A percentile compares a stretch with the other conserved stretches of the same genome.
phyloP scores from a whole-genome alignment of 2,797 vertebrate genomes.

The Centropyge bicolor region DNA sequence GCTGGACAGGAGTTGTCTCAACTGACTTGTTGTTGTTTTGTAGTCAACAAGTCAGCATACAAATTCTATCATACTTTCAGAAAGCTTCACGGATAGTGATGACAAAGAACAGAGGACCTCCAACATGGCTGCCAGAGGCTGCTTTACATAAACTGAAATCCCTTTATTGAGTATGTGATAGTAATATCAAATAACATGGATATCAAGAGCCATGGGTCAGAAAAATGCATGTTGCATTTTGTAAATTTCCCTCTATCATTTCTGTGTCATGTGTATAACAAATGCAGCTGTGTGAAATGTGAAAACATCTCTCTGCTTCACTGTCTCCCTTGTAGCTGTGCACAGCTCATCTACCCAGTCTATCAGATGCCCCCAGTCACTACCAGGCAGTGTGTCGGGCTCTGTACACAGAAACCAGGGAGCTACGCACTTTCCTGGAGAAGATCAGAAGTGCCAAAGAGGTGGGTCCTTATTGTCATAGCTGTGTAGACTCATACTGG shows the following conservation, averaged over 20 bases:
- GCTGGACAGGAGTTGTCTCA: not conserved
- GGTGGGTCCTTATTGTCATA: constrained; percentile 79
- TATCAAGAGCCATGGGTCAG: not conserved
- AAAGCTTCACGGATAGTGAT: not conserved
- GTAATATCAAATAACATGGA: not conserved
- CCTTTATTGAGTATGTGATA: not conserved
- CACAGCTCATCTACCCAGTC: constrained; percentile 90
- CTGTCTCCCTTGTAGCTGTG: constrained; percentile 86
- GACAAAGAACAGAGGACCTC: not conserved
- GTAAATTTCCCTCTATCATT: not conserved
- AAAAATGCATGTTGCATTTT: not conserved
- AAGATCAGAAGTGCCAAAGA: constrained; percentile 98
- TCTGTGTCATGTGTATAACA: not conserved
- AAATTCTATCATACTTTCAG: not conserved
- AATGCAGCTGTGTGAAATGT: constrained; percentile 7
- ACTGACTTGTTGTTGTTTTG: no score
- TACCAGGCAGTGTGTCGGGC: constrained; percentile 98
- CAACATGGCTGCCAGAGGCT: not conserved
- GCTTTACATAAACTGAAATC: constrained; percentile 15
- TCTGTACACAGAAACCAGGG: constrained; percentile 95
- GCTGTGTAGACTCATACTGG: not conserved
- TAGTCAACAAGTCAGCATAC: no score
- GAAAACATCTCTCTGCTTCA: constrained; percentile 1
- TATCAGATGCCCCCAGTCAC: constrained; percentile 90
- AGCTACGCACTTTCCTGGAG: constrained; percentile 93